Conservation (phyloP, 1,140 invertebrate species). For the Hycleus cichorii region DNA sequence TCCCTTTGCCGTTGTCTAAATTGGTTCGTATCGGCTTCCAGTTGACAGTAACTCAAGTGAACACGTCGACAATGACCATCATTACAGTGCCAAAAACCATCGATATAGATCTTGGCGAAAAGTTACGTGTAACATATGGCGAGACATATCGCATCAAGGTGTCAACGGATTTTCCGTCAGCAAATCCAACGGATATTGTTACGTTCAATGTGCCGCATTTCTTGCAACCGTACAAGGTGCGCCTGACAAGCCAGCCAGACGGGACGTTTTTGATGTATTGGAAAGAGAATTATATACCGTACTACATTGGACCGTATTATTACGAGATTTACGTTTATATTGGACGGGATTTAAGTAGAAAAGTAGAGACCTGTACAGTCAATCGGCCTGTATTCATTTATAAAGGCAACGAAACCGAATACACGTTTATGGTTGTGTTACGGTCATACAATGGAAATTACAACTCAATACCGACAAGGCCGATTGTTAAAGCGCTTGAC, state of each 20-base stretch:
- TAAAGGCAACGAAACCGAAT: conserved; percentile 28
- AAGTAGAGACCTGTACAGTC: conserved; percentile 24
- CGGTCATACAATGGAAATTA: conserved; percentile 22
- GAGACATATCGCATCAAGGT: conserved; percentile 25
- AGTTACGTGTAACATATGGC: conserved; percentile 18
- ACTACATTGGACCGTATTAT: conserved; percentile 23
- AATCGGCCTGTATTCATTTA: conserved; percentile 26
- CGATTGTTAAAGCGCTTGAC: background rate
- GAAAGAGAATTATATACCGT: conserved; percentile 28
- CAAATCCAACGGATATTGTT: conserved; percentile 19
- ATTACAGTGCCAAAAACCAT: conserved; percentile 3
- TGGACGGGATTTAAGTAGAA: conserved; percentile 16
- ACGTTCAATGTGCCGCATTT: conserved; percentile 24
- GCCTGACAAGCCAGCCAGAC: conserved; percentile 23
- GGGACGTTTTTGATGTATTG: conserved; percentile 31
- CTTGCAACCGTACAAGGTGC: conserved; percentile 29
- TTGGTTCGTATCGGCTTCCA: background rate
- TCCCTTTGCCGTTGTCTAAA: background rate
- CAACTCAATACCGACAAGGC: conserved; percentile 16
- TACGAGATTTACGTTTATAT: conserved; percentile 31
- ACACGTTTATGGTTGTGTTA: conserved; percentile 28
- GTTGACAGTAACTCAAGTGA: background rate
- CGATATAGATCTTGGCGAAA: background rate
- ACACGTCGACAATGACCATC: background rate
- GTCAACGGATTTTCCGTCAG: conserved; percentile 23